These are phyloP conservation scores for Spisula subtruncata DNA, from an alignment of 2,888 invertebrate genomes.

Conservation along the genomic window DNA sequence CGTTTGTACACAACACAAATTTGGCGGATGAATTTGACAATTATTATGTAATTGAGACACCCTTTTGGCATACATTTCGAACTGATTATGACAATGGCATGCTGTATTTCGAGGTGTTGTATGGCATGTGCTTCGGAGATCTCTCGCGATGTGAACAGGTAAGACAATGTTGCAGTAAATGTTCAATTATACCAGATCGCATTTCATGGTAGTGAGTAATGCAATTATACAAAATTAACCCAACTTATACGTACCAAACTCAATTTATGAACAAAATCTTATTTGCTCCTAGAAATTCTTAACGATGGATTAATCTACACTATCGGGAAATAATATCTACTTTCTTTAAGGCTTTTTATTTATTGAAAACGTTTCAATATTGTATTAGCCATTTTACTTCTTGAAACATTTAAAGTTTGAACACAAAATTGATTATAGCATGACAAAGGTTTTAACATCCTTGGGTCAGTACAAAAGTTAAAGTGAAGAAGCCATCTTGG, in stretches of 20 bases:
- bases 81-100: background rate
- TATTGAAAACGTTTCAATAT: too few relatives aligned
- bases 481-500: too few relatives aligned
- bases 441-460: too few relatives aligned
- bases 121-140: background rate
- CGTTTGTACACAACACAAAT: too few relatives aligned
- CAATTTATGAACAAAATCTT: background rate
- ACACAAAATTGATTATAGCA: too few relatives aligned
- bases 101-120: background rate
- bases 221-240: background rate
- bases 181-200: background rate
- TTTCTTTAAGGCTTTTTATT: too few relatives aligned
- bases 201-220: background rate
- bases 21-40: too few relatives aligned
- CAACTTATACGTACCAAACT: background rate
- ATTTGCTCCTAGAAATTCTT: background rate
- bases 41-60: background rate
- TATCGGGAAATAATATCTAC: background rate
- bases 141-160: conserved; percentile 3
- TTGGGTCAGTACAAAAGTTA: too few relatives aligned
- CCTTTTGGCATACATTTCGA: background rate
- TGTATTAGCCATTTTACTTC: too few relatives aligned
- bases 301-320: background rate
- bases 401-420: too few relatives aligned
- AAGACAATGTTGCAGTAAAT: background rate